A percentile compares a stretch with the other conserved stretches of the same genome.
Evolutionary conservation across 2,797 vertebrate species (phyloP).

Genomic region (Danio albolineatus): DNA sequence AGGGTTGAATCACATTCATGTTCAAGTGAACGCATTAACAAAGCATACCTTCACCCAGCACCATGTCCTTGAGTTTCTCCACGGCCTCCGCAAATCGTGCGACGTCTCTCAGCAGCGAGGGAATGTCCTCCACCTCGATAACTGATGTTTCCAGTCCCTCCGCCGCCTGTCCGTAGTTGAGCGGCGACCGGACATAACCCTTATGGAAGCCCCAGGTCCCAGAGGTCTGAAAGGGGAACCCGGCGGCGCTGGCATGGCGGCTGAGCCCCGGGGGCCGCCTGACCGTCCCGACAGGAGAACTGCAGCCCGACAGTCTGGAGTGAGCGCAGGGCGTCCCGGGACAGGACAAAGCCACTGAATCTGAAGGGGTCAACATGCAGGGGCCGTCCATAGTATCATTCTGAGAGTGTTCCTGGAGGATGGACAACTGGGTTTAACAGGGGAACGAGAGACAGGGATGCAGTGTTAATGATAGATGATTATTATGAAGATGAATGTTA

Average conservation of each 20-base stretch:
- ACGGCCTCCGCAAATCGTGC: slow-evolving; percentile 90
- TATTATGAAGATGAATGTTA: slow-evolving; percentile 13
- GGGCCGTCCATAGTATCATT: slow-evolving; percentile 79
- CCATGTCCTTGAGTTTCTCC: slow-evolving; percentile 92
- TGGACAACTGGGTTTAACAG: slow-evolving; percentile 72
- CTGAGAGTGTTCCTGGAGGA: slow-evolving; percentile 84
- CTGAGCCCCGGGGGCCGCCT: slow-evolving; percentile 90
- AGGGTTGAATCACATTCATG: too few relatives aligned
- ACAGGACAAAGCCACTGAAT: slow-evolving; percentile 64
- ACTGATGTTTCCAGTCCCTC: slow-evolving; percentile 74
- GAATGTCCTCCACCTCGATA: slow-evolving; percentile 90
- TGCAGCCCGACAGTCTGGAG: slow-evolving; percentile 70
- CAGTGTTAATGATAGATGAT: slow-evolving; percentile 12
- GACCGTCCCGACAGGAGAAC: slow-evolving; percentile 79
- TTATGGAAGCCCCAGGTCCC: slow-evolving; percentile 81
- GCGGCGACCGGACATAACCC: slow-evolving; percentile 76
- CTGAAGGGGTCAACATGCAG: slow-evolving; percentile 43
- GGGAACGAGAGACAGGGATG: slow-evolving; percentile 27
- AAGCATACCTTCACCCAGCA: slow-evolving; percentile 84
- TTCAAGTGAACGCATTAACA: too few relatives aligned
- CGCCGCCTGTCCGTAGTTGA: slow-evolving; percentile 71
- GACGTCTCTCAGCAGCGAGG: slow-evolving; percentile 87
- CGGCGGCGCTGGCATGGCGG: slow-evolving; percentile 90
- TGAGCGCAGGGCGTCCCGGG: slow-evolving; percentile 69
- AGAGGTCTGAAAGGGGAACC: slow-evolving; percentile 83